Percentiles rank a stretch among this genome's conserved stretches.
Evolutionary conservation across 1,140 invertebrate species (phyloP).

Genomic region (Drosophila insularis): DNA sequence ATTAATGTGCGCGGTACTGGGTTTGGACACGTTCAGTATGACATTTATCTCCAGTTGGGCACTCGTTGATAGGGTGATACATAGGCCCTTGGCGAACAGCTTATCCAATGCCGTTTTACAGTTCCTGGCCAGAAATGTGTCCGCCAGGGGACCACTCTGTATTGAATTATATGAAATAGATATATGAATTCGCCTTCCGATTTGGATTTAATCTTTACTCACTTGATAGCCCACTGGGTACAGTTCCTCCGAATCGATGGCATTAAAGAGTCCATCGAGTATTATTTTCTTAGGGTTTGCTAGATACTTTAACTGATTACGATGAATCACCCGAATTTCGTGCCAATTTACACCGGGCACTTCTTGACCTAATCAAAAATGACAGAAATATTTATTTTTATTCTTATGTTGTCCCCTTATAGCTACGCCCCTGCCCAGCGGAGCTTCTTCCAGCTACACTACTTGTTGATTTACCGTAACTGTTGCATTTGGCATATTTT

Average conservation of each 20-base stretch:
- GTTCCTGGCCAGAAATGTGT: slow-evolving; percentile 47
- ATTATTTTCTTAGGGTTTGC: slow-evolving; percentile 33
- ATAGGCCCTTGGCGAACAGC: slow-evolving; percentile 37
- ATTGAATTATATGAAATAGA: not conserved
- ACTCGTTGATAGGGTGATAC: slow-evolving; percentile 9
- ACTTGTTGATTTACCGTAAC: slow-evolving; percentile 19
- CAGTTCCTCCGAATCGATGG: slow-evolving; percentile 46
- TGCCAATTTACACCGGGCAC: slow-evolving; percentile 46
- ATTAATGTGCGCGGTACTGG: not conserved
- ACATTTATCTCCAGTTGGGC: slow-evolving; percentile 21
- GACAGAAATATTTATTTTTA: not conserved
- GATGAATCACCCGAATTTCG: slow-evolving; percentile 48
- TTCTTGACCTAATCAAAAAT: not conserved
- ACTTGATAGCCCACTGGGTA: slow-evolving; percentile 60
- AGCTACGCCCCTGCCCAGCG: not conserved
- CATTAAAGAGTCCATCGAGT: slow-evolving; percentile 45
- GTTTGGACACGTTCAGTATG: slow-evolving; percentile 38
- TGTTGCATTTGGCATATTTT: slow-evolving; percentile 35
- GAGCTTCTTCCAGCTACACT: not conserved
- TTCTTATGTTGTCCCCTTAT: too few species aligned
- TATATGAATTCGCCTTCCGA: too few species aligned
- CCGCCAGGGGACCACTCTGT: slow-evolving; percentile 30
- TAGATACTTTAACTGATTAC: slow-evolving; percentile 28
- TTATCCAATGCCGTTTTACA: slow-evolving; percentile 58
- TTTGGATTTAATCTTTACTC: not conserved